phyloP scores from a whole-genome alignment of 1,140 invertebrate species.

The Scaptodrosophila lebanonensis region DNA sequence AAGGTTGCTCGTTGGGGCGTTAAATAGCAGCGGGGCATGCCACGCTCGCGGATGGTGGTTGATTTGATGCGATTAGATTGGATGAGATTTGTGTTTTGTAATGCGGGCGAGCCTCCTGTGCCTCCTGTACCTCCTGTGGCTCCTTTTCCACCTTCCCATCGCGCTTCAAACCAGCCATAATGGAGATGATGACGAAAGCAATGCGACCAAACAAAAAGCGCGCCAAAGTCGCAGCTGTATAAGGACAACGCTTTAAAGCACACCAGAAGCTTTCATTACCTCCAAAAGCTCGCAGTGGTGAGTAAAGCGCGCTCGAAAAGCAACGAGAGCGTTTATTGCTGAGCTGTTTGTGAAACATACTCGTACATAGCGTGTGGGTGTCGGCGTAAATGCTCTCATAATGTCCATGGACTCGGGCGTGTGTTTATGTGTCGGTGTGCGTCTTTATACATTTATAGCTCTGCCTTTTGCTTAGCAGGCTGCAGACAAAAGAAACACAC shows the following conservation, averaged over 20 bases:
- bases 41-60: conserved; percentile 26
- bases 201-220: too few species aligned
- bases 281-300: conserved; percentile 58
- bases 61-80: conserved; percentile 64
- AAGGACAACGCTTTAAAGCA: conserved; percentile 37
- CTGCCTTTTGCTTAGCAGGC: conserved; percentile 54
- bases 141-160: background rate
- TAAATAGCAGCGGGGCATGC: background rate
- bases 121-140: too few species aligned
- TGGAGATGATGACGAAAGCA: too few species aligned
- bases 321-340: background rate
- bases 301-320: conserved; percentile 10
- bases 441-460: conserved; percentile 51
- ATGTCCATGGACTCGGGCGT: conserved; percentile 61
- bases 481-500: conserved; percentile 24
- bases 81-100: conserved; percentile 52
- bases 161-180: too few species aligned
- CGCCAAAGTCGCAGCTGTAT: conserved; percentile 44
- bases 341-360: background rate
- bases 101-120: too few species aligned
- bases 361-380: conserved; percentile 16
- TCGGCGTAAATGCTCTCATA: conserved; percentile 59
- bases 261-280: conserved; percentile 32
- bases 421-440: conserved; percentile 38
- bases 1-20: background rate